phyloP scores from a whole-genome alignment of 2,888 invertebrate genomes.

The Leptopilina drosophilae region DNA sequence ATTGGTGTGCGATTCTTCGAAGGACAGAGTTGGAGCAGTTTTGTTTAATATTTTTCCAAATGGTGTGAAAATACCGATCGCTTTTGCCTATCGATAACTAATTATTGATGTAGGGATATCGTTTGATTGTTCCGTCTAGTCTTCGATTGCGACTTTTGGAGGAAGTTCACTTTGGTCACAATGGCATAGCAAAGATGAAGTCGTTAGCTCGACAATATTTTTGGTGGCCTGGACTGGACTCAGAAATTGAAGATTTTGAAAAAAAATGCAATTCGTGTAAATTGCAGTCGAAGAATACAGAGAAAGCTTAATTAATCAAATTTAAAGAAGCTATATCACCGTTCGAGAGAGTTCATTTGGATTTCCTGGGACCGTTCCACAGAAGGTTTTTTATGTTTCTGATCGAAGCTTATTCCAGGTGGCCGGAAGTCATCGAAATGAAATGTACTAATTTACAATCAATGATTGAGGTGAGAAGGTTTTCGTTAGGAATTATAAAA shows the following conservation, averaged over 20 bases:
- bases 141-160: neutral
- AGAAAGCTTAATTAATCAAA: slow-evolving; percentile 50
- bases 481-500: slow-evolving; percentile 41
- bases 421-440: slow-evolving; percentile 59
- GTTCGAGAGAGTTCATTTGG: slow-evolving; percentile 54
- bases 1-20: slow-evolving; percentile 53
- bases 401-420: slow-evolving; percentile 56
- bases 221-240: slow-evolving; percentile 49
- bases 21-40: slow-evolving; percentile 65
- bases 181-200: slow-evolving; percentile 49
- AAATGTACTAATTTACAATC: slow-evolving; percentile 42
- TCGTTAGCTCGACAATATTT: too few species aligned
- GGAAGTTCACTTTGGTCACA: slow-evolving; percentile 45
- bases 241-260: slow-evolving; percentile 47
- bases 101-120: slow-evolving; percentile 57
- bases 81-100: slow-evolving; percentile 58
- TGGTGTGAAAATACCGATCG: slow-evolving; percentile 61
- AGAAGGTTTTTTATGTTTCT: slow-evolving; percentile 55
- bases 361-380: slow-evolving; percentile 56
- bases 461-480: slow-evolving; percentile 41
- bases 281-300: slow-evolving; percentile 48
- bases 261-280: slow-evolving; percentile 52
- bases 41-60: slow-evolving; percentile 62
- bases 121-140: too few species aligned
- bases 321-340: slow-evolving; percentile 52